phyloP scores from a whole-genome alignment of 2,113 vertebrate genomes.

The Dicerorhinus sumatrensis region DNA sequence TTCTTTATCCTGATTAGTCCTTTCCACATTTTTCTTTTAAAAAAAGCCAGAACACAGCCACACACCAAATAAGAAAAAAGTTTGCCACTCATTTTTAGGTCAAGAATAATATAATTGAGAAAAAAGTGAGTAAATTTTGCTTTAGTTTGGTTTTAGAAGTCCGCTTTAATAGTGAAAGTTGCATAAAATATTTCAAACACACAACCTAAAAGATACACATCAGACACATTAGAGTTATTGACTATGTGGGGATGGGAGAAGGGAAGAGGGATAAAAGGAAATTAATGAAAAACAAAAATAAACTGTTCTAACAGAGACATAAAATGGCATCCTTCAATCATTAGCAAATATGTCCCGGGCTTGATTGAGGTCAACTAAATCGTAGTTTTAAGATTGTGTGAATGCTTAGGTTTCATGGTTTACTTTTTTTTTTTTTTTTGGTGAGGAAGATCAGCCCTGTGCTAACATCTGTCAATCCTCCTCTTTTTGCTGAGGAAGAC shows the following conservation, averaged over 20 bases:
- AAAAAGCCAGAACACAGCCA: background rate
- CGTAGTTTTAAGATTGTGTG: background rate
- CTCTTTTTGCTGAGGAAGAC: no score
- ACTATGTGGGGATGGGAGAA: background rate
- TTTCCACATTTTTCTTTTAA: background rate
- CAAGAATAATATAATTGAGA: background rate
- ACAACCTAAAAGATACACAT: background rate
- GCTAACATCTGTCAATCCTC: no score
- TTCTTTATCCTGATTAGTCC: constrained; percentile 2
- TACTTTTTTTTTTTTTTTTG: no score
- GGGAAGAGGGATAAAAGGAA: background rate
- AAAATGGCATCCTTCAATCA: background rate
- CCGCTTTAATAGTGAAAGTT: background rate
- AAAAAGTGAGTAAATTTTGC: constrained; percentile 10
- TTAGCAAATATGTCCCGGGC: background rate
- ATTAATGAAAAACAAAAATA: background rate
- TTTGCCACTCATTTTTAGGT: background rate
- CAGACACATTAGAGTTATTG: background rate
- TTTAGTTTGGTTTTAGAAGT: constrained; percentile 27
- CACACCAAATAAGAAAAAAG: background rate
- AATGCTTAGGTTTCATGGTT: constrained; percentile 1
- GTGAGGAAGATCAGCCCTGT: no score
- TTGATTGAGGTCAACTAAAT: constrained; percentile 20
- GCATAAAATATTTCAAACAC: constrained; percentile 18
- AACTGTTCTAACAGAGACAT: background rate